Evolutionary conservation across 2,797 vertebrate genomes (phyloP), one percentile per base, ranked within the genome.

Genomic region (Micrastur ruficollis): DNA sequence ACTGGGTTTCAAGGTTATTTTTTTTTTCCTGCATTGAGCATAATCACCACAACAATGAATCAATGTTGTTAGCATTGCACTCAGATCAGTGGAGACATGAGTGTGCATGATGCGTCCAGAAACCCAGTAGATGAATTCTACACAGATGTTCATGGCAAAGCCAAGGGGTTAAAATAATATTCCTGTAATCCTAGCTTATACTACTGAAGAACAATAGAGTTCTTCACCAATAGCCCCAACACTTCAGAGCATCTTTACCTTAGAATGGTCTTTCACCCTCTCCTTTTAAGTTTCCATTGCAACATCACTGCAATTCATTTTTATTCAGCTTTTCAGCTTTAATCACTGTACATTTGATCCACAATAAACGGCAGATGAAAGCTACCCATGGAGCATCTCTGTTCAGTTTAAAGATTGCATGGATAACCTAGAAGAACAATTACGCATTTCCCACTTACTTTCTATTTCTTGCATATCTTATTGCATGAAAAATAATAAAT

Each of bases 131-230:
- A 67, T 55, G 75, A 91, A 90, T 86, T 93, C 76, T 72, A 21
- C 59, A 22, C 92, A 96, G 86, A 92, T 92, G 93, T 86, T 62
- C 15, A 17, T 12, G 29, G 66, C 20, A 14, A 78, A 95, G 73
- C 29, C 91, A 82, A 85, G 44, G 73, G 88, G 83, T 95, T 96
- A 94, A 96, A 96, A 97, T 68, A 95, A 91, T 93, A 96, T 40
- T 66, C 52, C 81, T 31, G 19, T 56, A 91, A 81, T 42, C 3
- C 2, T 59, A 58, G 12, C 6, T 88, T 79, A 40, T 44, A n/a
- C 55, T 44, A 8, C 0, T 63, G 58, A 34, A 73, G 46, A 81
- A 76, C 59, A 49, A 23, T 75, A 59, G 22, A 21, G 11, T 56
- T 88, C 46, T 81, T 68, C 76, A 70, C 8, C 4, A 6, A 27